Conservation (phyloP, 2,797 vertebrate genomes). For the Lateolabrax maculatus region DNA sequence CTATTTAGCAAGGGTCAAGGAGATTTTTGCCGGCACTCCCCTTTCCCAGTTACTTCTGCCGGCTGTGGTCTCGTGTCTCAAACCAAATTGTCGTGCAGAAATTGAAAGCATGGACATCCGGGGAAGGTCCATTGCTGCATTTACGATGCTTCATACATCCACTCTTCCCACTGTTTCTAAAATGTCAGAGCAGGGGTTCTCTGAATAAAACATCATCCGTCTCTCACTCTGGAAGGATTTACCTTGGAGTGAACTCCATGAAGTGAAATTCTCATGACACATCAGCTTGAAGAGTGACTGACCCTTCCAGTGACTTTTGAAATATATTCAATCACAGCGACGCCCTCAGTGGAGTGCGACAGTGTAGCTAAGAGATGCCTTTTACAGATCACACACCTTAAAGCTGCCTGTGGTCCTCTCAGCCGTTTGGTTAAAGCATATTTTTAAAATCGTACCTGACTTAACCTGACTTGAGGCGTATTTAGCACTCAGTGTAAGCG, state of each 20-base stretch:
- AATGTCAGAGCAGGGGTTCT: conserved; percentile 51
- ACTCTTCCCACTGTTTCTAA: conserved; percentile 46
- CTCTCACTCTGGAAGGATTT: conserved; percentile 50
- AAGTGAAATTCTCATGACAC: conserved; percentile 54
- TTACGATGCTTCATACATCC: conserved; percentile 51
- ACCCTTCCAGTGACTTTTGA: conserved; percentile 53
- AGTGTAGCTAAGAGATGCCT: conserved; percentile 20
- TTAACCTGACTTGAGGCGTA: background rate
- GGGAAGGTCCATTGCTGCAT: conserved; percentile 44
- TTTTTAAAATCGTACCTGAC: background rate
- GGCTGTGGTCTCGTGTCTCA: conserved; percentile 16
- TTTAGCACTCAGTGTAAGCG: background rate
- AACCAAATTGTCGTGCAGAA: conserved; percentile 36
- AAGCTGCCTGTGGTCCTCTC: conserved; percentile 9
- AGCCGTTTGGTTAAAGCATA: background rate
- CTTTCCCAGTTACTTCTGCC: conserved; percentile 11
- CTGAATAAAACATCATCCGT: conserved; percentile 75
- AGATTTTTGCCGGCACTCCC: conserved; percentile 15
- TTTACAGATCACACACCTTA: conserved; percentile 41
- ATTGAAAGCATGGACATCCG: conserved; percentile 43
- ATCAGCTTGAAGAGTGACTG: conserved; percentile 53
- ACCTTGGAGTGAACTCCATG: conserved; percentile 54
- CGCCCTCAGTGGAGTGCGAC: background rate
- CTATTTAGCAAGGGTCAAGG: conserved; percentile 63
- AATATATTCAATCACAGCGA: conserved; percentile 49